Conservation (phyloP, 2,888 invertebrate genomes). For the Dicycla oo region DNA sequence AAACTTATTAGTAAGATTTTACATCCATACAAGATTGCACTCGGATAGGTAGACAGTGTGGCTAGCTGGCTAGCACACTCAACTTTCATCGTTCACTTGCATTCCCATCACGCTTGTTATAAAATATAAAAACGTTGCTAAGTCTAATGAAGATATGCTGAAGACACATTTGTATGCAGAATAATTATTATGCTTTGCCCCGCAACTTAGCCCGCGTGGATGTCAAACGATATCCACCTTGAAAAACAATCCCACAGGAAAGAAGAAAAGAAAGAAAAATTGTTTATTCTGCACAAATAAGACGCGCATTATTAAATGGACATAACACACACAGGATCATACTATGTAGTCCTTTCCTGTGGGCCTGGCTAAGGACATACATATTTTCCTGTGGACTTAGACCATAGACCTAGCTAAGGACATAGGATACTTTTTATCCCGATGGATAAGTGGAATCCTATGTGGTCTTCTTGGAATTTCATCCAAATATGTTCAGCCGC, state of each 20-base stretch:
- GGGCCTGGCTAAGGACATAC: background rate
- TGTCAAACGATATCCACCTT: background rate
- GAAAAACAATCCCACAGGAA: background rate
- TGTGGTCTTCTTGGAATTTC: background rate
- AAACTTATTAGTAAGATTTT: conserved; percentile 34
- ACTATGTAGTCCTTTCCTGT: background rate
- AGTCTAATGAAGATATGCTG: conserved; percentile 33
- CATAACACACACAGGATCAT: background rate
- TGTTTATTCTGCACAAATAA: background rate
- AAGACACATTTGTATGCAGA: conserved; percentile 33
- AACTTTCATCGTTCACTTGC: conserved; percentile 40
- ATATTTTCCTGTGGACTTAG: background rate
- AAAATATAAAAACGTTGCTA: conserved; percentile 58
- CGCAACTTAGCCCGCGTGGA: background rate
- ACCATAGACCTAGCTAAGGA: background rate
- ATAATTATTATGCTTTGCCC: background rate
- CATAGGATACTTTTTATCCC: background rate
- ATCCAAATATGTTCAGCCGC: background rate
- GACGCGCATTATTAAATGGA: background rate
- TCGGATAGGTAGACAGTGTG: conserved; percentile 30
- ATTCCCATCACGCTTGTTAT: conserved; percentile 50
- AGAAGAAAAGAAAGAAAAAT: background rate
- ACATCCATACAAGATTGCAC: conserved; percentile 58
- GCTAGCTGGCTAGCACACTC: conserved; percentile 32
- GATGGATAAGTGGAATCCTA: background rate